A percentile compares a stretch with the other conserved stretches of the same genome.
Evolutionary conservation across 2,113 vertebrate genomes (phyloP).

Genomic region (Nanorana parkeri): DNA sequence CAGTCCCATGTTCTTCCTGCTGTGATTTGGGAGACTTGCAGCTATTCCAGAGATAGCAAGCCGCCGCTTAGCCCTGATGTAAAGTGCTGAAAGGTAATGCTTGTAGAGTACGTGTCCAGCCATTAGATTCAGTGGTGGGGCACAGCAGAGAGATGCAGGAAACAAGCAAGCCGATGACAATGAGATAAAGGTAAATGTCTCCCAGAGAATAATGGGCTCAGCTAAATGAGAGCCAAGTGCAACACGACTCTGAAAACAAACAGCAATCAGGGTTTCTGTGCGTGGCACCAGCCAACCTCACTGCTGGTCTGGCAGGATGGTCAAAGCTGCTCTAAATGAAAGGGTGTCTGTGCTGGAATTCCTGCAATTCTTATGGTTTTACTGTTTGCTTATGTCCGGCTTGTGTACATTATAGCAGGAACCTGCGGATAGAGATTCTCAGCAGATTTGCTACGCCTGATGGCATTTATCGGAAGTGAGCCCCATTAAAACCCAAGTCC

Average conservation of each 20-base stretch:
- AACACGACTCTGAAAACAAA: slow-evolving; percentile 35
- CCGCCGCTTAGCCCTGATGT: too few relatives aligned
- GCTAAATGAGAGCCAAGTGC: slow-evolving; percentile 27
- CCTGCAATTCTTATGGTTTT: slow-evolving; percentile 54
- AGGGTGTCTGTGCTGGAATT: slow-evolving; percentile 47
- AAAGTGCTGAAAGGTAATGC: too few relatives aligned
- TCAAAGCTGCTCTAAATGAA: slow-evolving; percentile 42
- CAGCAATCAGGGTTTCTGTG: slow-evolving; percentile 42
- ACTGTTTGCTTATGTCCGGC: slow-evolving; percentile 45
- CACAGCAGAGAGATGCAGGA: slow-evolving; percentile 33
- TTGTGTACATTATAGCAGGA: slow-evolving; percentile 52
- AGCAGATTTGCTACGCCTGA: slow-evolving; percentile 20
- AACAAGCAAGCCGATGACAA: slow-evolving; percentile 10
- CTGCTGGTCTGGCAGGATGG: slow-evolving; percentile 33
- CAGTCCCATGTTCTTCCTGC: too few relatives aligned
- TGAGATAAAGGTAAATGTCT: slow-evolving; percentile 21
- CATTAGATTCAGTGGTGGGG: slow-evolving; percentile 7
- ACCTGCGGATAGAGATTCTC: slow-evolving; percentile 15
- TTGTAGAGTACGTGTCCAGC: not conserved
- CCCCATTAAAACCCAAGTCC: not conserved
- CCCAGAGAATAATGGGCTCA: slow-evolving; percentile 3
- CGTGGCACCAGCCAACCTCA: slow-evolving; percentile 44
- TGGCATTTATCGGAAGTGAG: slow-evolving; percentile 21
- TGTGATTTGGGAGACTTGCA: too few relatives aligned
- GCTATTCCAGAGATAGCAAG: too few relatives aligned